These are phyloP conservation scores for Nasua narica DNA, from an alignment of 2,797 vertebrate species.

Conservation along the genomic window DNA sequence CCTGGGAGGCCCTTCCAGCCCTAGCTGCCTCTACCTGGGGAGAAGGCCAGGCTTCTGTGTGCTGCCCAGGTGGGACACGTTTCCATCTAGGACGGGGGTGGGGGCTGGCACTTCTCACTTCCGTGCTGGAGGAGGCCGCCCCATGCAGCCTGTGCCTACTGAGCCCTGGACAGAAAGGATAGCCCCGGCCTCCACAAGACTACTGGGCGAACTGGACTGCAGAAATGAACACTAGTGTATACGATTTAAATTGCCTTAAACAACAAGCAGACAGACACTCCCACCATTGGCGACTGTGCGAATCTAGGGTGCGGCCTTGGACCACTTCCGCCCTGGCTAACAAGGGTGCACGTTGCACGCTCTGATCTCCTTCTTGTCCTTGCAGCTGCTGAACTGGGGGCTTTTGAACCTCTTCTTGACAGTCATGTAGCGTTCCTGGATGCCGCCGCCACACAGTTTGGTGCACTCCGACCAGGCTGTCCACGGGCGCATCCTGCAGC, in stretches of 20 bases:
- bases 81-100: conserved; percentile 70
- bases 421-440: conserved; percentile 96
- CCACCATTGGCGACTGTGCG: conserved; percentile 83
- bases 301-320: conserved; percentile 82
- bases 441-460: conserved; percentile 94
- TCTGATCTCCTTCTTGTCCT: conserved; percentile 98
- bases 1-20: background rate
- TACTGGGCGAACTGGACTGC: conserved; percentile 83
- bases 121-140: conserved; percentile 72
- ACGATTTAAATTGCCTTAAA: conserved; percentile 78
- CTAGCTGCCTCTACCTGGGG: background rate
- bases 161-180: conserved; percentile 82
- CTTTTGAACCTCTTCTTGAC: conserved; percentile 96
- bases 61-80: conserved; percentile 16
- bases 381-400: conserved; percentile 94
- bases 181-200: conserved; percentile 84
- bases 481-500: conserved; percentile 97
- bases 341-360: conserved; percentile 98
- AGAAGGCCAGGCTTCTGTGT: background rate
- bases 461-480: conserved; percentile 97
- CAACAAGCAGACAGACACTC: conserved; percentile 84
- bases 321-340: conserved; percentile 83
- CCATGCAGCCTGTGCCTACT: conserved; percentile 72
- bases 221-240: conserved; percentile 86
- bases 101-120: conserved; percentile 66